A percentile compares a stretch with the other conserved stretches of the same genome.
phyloP scores from a whole-genome alignment of 2,888 invertebrate species.

The Drosophila lacicola region DNA sequence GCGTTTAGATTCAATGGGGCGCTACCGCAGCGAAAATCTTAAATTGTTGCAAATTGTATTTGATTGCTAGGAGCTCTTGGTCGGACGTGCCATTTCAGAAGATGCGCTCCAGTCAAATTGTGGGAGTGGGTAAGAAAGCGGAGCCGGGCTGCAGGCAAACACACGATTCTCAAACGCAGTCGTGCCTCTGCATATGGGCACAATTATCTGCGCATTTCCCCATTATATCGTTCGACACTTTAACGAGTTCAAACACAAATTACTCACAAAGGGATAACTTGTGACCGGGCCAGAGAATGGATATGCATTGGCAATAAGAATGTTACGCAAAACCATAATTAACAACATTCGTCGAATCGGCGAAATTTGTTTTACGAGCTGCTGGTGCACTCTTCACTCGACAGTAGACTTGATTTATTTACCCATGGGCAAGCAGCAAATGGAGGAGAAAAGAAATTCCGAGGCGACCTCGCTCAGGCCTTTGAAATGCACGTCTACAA shows the following conservation, averaged over 20 bases:
- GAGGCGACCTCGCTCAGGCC: constrained; percentile 1
- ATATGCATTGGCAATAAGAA: constrained; percentile 39
- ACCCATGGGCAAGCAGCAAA: constrained; percentile 31
- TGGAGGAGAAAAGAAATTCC: constrained; percentile 4
- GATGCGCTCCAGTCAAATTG: constrained; percentile 40
- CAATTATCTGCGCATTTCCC: constrained; percentile 53
- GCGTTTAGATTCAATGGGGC: constrained; percentile 62
- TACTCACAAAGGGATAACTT: constrained; percentile 59
- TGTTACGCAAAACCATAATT: constrained; percentile 78
- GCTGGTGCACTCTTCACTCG: constrained; percentile 29
- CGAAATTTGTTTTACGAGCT: constrained; percentile 70
- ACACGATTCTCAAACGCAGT: constrained; percentile 51
- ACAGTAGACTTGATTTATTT: constrained; percentile 70
- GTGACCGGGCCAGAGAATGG: constrained; percentile 29
- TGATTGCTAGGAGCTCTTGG: constrained; percentile 46
- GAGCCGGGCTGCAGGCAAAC: constrained; percentile 24
- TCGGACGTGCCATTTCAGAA: constrained; percentile 76
- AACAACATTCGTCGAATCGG: constrained; percentile 71
- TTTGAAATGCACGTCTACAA: constrained; percentile 32
- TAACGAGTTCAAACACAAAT: constrained; percentile 78
- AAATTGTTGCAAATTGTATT: constrained; percentile 78
- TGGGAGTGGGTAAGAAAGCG: constrained; percentile 6
- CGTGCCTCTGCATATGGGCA: constrained; percentile 72
- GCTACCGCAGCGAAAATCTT: constrained; percentile 54
- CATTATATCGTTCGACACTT: constrained; percentile 70